Base-by-base conservation (phyloP, 2,888 invertebrate species). In the Pyralis farinalis region DNA sequence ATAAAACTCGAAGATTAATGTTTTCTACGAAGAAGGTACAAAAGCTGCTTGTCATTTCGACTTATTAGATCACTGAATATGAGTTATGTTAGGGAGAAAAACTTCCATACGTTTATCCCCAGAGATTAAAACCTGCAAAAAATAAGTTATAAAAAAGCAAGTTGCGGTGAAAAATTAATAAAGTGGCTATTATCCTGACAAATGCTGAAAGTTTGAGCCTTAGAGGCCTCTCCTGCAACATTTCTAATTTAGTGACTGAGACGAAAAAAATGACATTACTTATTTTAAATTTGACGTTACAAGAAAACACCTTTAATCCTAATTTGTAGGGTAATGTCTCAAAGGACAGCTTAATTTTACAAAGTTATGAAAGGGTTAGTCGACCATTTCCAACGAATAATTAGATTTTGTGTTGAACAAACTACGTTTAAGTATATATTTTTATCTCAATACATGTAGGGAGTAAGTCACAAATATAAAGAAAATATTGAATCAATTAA, bases 121-220 rank as follows among this genome's bases (percentile, higher is more conserved):
- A 20, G 21, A 25, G 32, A 38, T 38, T 25, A 38, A 38, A 27
- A 22, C 22, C 9, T 5, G 22, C 30, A 40, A 34, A 40, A 44
- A 38, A 25, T 10, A 21, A 20, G 31, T 12, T 34, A 29, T 16
- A 34, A 42, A 42, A 42, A 37, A 34, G 4, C 28, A 34, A 38
- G 37, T 29, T 42, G 21, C 29, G 12, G 6, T 12, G 12, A 38
- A 36, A 16, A 34, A 42, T 42, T 37, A 42, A 29, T 37, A 42
- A 42, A 29, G 22, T 34, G 30, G 30, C 34, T 37, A 37, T 37
- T 40, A 43, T 48, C 37, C 42, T 53, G 47, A 55, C 35, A 47
- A 53, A 57, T 53, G 50, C 33, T 30, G n/a, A 36, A 55, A 57
- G 49, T 51, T 54, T 27, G 43, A 49, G 45, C 33, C 34, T 5